Conservation (phyloP, 2,797 vertebrate genomes). For the Lindbergichthys nudifrons region DNA sequence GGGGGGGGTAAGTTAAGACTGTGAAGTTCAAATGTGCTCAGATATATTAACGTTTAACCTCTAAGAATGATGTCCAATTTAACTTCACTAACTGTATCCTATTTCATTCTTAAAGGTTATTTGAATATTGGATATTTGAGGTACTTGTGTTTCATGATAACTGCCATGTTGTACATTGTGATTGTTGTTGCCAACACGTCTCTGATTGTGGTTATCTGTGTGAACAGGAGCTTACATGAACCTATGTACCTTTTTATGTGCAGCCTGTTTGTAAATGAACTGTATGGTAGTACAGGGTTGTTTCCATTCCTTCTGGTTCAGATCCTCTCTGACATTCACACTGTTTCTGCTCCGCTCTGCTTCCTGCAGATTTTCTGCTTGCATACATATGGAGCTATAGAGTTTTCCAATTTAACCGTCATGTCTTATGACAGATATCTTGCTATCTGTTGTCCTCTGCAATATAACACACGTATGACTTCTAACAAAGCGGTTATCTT, state of each 20-base stretch:
- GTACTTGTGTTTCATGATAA: slow-evolving; percentile 20
- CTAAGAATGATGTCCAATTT: slow-evolving; percentile 11
- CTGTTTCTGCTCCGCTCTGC: too few species aligned
- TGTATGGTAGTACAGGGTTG: slow-evolving; percentile 26
- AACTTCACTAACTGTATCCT: not conserved
- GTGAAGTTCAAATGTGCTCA: not conserved
- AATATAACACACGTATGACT: too few species aligned
- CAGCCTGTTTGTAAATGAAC: not conserved
- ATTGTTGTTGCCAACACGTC: too few species aligned
- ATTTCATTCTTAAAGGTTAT: slow-evolving; percentile 32
- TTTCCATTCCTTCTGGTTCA: slow-evolving; percentile 45
- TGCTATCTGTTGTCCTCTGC: too few species aligned
- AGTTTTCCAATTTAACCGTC: too few species aligned
- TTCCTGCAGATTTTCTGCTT: too few species aligned
- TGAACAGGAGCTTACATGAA: slow-evolving; percentile 12
- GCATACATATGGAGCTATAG: too few species aligned
- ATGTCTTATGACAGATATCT: too few species aligned
- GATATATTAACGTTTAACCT: not conserved
- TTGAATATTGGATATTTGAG: slow-evolving; percentile 1
- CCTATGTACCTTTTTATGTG: not conserved
- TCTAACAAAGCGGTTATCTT: too few species aligned
- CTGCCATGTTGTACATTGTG: not conserved
- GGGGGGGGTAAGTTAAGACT: not conserved
- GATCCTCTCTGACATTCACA: slow-evolving; percentile 11
- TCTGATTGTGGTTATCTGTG: too few species aligned